Conservation (phyloP, 2,888 invertebrate species). For the Seira musarum region DNA sequence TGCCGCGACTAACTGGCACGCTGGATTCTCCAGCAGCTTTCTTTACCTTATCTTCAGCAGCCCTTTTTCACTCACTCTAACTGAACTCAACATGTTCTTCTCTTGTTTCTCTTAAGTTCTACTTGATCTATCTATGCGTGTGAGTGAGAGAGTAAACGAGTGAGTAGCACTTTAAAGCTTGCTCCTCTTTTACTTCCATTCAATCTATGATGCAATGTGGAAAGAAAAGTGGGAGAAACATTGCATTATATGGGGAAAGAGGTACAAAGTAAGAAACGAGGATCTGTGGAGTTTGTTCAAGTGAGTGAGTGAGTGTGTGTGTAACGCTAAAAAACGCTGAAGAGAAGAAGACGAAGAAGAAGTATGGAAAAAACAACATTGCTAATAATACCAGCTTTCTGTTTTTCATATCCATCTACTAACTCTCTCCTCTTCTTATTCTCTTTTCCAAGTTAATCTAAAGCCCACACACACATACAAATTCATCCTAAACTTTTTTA, state of each 20-base stretch:
- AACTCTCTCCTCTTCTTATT: neutral
- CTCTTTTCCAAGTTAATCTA: neutral
- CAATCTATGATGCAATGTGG: conserved; percentile 1
- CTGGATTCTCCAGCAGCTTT: conserved; percentile 47
- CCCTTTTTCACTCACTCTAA: too few species aligned
- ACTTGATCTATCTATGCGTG: too few species aligned
- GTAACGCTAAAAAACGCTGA: neutral
- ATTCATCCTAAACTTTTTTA: neutral
- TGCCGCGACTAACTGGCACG: conserved; percentile 41
- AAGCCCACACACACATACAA: neutral
- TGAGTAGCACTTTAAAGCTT: too few species aligned
- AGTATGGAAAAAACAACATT: neutral
- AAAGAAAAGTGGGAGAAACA: neutral
- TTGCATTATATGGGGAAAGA: too few species aligned
- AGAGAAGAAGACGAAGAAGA: neutral
- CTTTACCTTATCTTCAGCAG: conserved; percentile 2
- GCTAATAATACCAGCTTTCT: neutral
- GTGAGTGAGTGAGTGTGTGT: too few species aligned
- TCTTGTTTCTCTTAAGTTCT: neutral
- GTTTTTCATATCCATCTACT: too few species aligned
- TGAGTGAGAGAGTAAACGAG: too few species aligned
- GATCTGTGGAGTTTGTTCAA: too few species aligned
- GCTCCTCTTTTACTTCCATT: neutral
- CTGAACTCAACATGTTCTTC: neutral
- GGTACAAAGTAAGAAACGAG: too few species aligned